Evolutionary conservation across 2,888 invertebrate species (phyloP), one percentile per base, ranked within the genome.

Genomic region (Brenthis ino): DNA sequence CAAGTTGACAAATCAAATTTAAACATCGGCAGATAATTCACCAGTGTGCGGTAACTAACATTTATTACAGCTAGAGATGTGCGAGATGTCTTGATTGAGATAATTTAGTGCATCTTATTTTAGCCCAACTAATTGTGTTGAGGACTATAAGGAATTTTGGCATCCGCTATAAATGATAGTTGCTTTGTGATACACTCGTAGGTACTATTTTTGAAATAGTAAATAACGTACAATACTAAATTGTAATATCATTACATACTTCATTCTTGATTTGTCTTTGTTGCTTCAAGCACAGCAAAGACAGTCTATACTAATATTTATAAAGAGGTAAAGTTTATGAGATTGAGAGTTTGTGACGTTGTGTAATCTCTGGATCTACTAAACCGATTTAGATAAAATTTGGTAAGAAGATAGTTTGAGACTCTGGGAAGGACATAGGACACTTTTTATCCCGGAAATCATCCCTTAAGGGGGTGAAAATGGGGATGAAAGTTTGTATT

Each of bases 51-150:
- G 60, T 60, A 50, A 50, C 60, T 50, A 47, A 11, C 60, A 50
- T 50, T 60, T 50, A 50, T 60, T 60, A 60, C 37, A 43, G 8
- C 80, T 80, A 81, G 80, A 80, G 79, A 28, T 60, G 60, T 50
- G 74, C 79, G 80, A 72, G 74, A 77, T 71, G 73, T 68, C 72
- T 74, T 83, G 84, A 85, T 86, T 82, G 88, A 82, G 79, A 86
- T 85, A 84, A 87, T 88, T 87, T 84, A 86, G 75, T 80, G 79
- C 74, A 69, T 85, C 82, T 88, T 88, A 88, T 88, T 89, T 88
- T 84, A 85, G 86, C 80, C 76, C 76, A 78, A 76, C 85, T 87
- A 87, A 89, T 87, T 88, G 87, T 87, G 85, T 81, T 86, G 85
- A 87, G 85, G 84, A 84, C 63, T 63, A 73, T 74, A 71, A 66